These are phyloP conservation scores for Octomys mimax DNA, from an alignment of 2,797 vertebrate species.

Conservation along the genomic window DNA sequence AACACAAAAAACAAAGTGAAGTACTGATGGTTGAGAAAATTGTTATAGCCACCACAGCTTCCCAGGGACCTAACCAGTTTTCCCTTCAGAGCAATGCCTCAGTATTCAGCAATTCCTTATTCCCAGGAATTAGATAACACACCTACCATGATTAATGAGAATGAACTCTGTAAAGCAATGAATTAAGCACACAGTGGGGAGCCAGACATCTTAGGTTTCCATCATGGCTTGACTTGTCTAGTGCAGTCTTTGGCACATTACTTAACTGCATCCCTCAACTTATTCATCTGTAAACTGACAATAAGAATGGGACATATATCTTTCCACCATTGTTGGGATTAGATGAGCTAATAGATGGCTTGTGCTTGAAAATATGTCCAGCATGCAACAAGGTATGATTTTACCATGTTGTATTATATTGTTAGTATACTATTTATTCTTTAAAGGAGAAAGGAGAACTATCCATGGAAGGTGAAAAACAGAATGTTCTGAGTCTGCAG, in stretches of 20 bases:
- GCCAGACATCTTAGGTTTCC: background rate
- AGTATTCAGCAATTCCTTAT: background rate
- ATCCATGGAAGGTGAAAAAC: background rate
- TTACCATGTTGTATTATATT: background rate
- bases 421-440: background rate
- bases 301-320: background rate
- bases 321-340: constrained; percentile 16
- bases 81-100: background rate
- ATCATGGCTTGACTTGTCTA: background rate
- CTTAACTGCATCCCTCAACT: background rate
- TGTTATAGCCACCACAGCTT: background rate
- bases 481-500: background rate
- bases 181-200: background rate
- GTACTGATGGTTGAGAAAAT: background rate
- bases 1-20: background rate
- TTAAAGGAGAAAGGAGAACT: background rate
- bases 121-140: background rate
- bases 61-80: background rate
- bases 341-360: background rate
- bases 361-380: background rate
- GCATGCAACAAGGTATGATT: background rate
- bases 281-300: background rate
- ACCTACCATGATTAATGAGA: background rate
- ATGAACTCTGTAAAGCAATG: background rate
- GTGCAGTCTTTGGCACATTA: background rate